phyloP scores from a whole-genome alignment of 2,888 invertebrate genomes.

The Ctenicera cuprea region DNA sequence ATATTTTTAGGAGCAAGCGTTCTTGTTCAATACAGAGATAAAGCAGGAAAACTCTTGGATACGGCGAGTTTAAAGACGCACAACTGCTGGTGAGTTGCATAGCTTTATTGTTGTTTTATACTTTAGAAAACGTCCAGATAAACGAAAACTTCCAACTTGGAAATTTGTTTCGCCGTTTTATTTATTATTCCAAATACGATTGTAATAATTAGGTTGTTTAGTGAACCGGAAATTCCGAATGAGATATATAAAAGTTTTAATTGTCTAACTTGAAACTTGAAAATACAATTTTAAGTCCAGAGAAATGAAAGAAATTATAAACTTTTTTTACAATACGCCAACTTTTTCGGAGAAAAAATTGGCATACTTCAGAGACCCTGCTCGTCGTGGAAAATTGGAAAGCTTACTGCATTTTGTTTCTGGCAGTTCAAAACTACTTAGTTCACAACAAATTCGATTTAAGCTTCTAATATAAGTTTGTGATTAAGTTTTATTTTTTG shows the following conservation, averaged over 20 bases:
- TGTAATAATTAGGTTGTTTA: constrained; percentile 27
- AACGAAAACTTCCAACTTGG: constrained; percentile 3
- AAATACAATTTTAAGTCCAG: constrained; percentile 10
- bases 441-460: too few relatives aligned
- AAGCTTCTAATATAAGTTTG: too few relatives aligned
- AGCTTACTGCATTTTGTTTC: constrained; percentile 19
- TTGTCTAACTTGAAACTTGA: constrained; percentile 18
- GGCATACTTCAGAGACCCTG: not conserved
- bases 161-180: constrained; percentile 10
- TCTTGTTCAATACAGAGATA: constrained; percentile 74
- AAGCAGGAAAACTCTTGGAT: constrained; percentile 72
- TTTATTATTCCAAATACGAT: constrained; percentile 7
- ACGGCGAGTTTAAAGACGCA: constrained; percentile 72
- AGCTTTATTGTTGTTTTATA: constrained; percentile 9
- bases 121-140: not conserved
- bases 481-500: constrained; percentile 13
- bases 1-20: constrained; percentile 74
- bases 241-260: constrained; percentile 33
- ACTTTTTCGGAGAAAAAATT: constrained; percentile 4
- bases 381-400: constrained; percentile 4
- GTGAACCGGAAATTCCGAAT: constrained; percentile 22
- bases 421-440: not conserved
- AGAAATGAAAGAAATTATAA: constrained; percentile 9
- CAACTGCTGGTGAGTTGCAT: constrained; percentile 75
- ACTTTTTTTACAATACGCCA: not conserved